Percentiles rank a stretch among this genome's conserved stretches.
Evolutionary conservation across 2,888 invertebrate species (phyloP).

Genomic region (Philhelius pedissequus): DNA sequence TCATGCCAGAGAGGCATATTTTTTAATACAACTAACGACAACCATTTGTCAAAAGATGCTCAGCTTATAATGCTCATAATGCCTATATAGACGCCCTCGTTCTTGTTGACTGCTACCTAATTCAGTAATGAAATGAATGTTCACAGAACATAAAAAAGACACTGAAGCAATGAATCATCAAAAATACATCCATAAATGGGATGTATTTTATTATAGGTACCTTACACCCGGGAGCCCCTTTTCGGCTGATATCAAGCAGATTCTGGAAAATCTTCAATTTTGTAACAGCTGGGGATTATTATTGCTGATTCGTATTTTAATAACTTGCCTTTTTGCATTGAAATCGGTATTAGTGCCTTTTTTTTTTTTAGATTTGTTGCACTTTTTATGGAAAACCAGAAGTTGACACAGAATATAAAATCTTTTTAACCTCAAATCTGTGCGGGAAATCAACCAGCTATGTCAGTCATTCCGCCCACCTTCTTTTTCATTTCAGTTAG

Average conservation of each 20-base stretch:
- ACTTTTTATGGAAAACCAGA: background rate
- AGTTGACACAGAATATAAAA: background rate
- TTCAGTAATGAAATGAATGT: background rate
- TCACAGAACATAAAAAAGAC: background rate
- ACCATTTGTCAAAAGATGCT: background rate
- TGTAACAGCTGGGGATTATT: background rate
- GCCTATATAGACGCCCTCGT: background rate
- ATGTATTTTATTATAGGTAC: background rate
- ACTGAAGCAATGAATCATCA: constrained; percentile 5
- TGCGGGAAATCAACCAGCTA: background rate
- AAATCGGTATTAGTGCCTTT: constrained; percentile 19
- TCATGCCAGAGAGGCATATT: background rate
- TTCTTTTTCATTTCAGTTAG: background rate
- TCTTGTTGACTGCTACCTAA: background rate
- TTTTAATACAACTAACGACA: background rate
- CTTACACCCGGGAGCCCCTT: background rate
- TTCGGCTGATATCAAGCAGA: background rate
- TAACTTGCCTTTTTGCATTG: background rate
- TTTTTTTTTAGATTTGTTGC: background rate
- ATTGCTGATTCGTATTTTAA: constrained; percentile 3
- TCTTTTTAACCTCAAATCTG: constrained; percentile 32
- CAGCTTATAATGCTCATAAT: background rate
- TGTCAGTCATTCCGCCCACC: background rate
- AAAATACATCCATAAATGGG: background rate
- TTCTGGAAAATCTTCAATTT: background rate